Conservation (phyloP, 2,113 vertebrate species). For the Deroptyus accipitrinus region DNA sequence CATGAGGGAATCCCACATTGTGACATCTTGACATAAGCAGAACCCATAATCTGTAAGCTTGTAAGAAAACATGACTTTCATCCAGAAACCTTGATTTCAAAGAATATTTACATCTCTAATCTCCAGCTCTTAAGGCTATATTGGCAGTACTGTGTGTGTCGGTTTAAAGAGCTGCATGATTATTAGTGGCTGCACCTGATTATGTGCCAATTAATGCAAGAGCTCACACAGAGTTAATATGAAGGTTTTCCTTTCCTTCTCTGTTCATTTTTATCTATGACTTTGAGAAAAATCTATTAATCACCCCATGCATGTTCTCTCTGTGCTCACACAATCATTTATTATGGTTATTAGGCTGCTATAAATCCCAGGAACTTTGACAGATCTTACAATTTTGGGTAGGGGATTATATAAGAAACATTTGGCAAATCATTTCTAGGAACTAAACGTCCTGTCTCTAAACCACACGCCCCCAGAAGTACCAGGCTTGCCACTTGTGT, state of each 20-base stretch:
- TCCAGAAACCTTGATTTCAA: neutral
- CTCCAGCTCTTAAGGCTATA: constrained; percentile 20
- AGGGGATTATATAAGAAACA: constrained; percentile 11
- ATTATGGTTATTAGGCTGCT: constrained; percentile 64
- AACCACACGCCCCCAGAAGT: accelerated
- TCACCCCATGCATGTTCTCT: constrained; percentile 42
- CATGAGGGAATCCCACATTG: neutral
- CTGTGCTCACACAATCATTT: constrained; percentile 37
- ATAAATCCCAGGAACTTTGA: constrained; percentile 48
- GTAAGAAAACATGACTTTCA: neutral
- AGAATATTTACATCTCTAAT: constrained; percentile 40
- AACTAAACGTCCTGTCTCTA: neutral
- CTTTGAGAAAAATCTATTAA: constrained; percentile 62
- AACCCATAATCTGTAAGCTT: neutral
- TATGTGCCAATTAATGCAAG: constrained; percentile 69
- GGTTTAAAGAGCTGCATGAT: constrained; percentile 54
- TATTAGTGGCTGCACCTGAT: constrained; percentile 69
- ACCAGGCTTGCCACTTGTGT: neutral
- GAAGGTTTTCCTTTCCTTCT: constrained; percentile 29
- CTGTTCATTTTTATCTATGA: constrained; percentile 63
- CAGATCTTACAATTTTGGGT: constrained; percentile 23
- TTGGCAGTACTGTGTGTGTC: neutral
- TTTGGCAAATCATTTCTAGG: constrained; percentile 9
- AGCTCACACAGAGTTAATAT: constrained; percentile 62
- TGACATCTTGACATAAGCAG: neutral